Evolutionary conservation across 2,113 vertebrate genomes (phyloP).

Genomic region (Otus sunia): DNA sequence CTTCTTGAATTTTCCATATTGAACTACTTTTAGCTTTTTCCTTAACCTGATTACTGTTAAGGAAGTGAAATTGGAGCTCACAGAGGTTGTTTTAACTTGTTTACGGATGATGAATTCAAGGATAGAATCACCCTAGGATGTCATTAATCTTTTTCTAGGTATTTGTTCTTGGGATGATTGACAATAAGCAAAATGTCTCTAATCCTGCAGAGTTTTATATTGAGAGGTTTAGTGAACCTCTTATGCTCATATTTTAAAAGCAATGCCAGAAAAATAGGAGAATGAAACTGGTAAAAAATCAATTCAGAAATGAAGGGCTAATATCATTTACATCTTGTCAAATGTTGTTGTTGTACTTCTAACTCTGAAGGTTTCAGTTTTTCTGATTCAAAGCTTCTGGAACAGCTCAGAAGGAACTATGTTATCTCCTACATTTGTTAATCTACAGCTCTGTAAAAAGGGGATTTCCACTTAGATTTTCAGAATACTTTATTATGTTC

Average conservation of each 20-base stretch:
- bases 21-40: neutral
- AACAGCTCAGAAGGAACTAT: neutral
- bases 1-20: neutral
- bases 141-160: neutral
- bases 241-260: neutral
- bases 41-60: neutral
- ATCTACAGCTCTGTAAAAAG: neutral
- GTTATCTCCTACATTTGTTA: neutral
- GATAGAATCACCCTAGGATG: neutral
- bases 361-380: neutral
- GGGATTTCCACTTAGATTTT: neutral
- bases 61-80: neutral
- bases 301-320: neutral
- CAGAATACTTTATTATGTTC: neutral
- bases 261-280: neutral
- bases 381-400: neutral
- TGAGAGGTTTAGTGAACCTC: fast-evolving
- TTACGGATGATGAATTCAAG: neutral
- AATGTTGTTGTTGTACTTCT: neutral
- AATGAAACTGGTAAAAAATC: neutral
- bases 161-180: neutral
- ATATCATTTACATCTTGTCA: neutral
- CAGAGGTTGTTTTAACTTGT: neutral
- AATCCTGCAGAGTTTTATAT: neutral
- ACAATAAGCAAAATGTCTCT: neutral